Percentiles rank a stretch among this genome's conserved stretches.
Conservation (phyloP, 2,888 invertebrate species). For the Stomorhina lunata region DNA sequence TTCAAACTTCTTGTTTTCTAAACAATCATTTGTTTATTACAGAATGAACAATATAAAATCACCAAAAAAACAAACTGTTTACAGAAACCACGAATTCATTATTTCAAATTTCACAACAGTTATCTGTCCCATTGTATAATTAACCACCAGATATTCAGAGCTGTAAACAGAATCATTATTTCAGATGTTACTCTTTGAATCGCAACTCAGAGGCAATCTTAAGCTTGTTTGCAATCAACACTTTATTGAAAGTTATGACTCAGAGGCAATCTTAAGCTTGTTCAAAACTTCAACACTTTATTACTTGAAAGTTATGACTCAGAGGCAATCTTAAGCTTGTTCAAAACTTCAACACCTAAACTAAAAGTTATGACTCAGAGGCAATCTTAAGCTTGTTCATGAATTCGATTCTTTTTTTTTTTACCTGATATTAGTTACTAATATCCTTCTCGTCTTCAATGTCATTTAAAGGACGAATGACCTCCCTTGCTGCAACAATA, state of each 20-base stretch:
- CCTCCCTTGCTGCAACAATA: too few relatives aligned
- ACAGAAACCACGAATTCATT: constrained; percentile 8
- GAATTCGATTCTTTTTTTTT: constrained; percentile 26
- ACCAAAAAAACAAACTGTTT: constrained; percentile 1
- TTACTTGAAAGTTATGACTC: too few relatives aligned
- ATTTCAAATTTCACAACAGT: constrained; percentile 13
- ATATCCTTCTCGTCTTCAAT: constrained; percentile 2
- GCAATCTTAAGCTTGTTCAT: constrained; percentile 49
- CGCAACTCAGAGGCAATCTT: constrained; percentile 9
- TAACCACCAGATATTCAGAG: constrained; percentile 32
- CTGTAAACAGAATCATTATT: constrained; percentile 31
- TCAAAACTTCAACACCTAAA: background rate
- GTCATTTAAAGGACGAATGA: constrained; percentile 55
- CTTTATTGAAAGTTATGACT: too few relatives aligned
- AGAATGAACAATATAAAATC: background rate
- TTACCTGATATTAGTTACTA: constrained; percentile 3
- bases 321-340: background rate
- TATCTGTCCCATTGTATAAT: constrained; percentile 13
- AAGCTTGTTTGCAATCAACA: too few relatives aligned
- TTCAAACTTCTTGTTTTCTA: background rate
- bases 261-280: too few relatives aligned
- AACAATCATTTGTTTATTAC: constrained; percentile 10
- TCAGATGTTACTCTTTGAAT: constrained; percentile 18
- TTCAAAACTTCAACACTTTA: too few relatives aligned
- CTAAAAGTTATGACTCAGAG: constrained; percentile 35